phyloP scores from a whole-genome alignment of 2,113 vertebrate species.

The Gorsachius goisagi region DNA sequence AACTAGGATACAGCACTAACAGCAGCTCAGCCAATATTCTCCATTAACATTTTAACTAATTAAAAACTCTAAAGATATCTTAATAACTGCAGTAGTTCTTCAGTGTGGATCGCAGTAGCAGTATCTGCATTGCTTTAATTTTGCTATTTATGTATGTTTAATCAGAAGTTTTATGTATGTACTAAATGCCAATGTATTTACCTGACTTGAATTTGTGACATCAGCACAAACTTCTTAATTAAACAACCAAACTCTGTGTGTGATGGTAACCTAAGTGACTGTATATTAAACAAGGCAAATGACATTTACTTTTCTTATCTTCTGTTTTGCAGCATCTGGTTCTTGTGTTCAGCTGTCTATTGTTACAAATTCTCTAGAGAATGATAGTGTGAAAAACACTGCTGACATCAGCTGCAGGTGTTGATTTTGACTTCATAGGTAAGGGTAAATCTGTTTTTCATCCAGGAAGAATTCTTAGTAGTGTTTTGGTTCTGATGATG shows the following conservation, averaged over 20 bases:
- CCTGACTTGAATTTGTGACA: constrained; percentile 31
- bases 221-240: constrained; percentile 61
- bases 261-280: constrained; percentile 47
- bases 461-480: not conserved
- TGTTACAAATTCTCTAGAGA: constrained; percentile 43
- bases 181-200: constrained; percentile 14
- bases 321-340: constrained; percentile 47
- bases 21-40: not conserved
- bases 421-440: not conserved
- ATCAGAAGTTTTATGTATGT: constrained; percentile 12
- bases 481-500: not conserved
- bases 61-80: not conserved
- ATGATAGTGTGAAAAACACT: not conserved
- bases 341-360: constrained; percentile 27
- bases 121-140: not conserved
- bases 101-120: not conserved
- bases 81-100: not conserved
- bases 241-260: not conserved
- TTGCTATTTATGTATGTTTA: constrained; percentile 4
- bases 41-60: constrained; percentile 12
- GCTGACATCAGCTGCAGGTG: constrained; percentile 32
- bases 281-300: constrained; percentile 49
- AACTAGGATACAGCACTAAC: not conserved
- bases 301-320: constrained; percentile 65
- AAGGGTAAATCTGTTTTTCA: not conserved